A percentile compares a stretch with the other conserved stretches of the same genome.
Conservation (phyloP, 2,113 vertebrate species). For the Psophia crepitans region DNA sequence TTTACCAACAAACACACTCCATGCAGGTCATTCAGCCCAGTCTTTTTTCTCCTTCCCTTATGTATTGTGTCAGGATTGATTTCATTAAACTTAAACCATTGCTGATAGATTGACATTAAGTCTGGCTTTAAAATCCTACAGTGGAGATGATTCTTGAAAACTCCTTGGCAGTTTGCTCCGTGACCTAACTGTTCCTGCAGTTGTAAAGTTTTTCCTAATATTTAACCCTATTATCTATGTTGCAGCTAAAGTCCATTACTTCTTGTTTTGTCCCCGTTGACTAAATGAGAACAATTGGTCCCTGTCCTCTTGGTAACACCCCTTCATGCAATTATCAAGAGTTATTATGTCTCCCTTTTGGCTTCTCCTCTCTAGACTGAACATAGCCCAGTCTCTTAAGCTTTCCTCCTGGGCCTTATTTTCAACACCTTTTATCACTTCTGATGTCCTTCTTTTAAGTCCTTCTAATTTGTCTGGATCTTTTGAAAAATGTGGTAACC, state of each 20-base stretch:
- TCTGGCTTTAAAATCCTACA: not conserved
- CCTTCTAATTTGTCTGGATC: constrained; percentile 24
- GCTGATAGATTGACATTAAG: not conserved
- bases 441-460: constrained; percentile 28
- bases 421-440: constrained; percentile 55
- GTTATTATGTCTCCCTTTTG: constrained; percentile 44
- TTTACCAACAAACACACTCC: not conserved
- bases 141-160: not conserved
- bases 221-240: constrained; percentile 10
- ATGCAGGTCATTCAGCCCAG: not conserved
- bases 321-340: constrained; percentile 41
- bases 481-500: constrained; percentile 22
- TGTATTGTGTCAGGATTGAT: not conserved
- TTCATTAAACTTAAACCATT: constrained; percentile 4
- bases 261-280: constrained; percentile 56
- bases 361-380: constrained; percentile 48
- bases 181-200: not conserved
- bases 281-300: constrained; percentile 59
- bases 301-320: constrained; percentile 21
- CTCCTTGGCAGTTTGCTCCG: not conserved
- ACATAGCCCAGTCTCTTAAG: constrained; percentile 40
- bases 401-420: constrained; percentile 57
- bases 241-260: not conserved
- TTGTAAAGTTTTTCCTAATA: constrained; percentile 15
- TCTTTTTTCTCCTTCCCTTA: not conserved